phyloP scores from a whole-genome alignment of 2,797 vertebrate species.

The Limosa lapponica region DNA sequence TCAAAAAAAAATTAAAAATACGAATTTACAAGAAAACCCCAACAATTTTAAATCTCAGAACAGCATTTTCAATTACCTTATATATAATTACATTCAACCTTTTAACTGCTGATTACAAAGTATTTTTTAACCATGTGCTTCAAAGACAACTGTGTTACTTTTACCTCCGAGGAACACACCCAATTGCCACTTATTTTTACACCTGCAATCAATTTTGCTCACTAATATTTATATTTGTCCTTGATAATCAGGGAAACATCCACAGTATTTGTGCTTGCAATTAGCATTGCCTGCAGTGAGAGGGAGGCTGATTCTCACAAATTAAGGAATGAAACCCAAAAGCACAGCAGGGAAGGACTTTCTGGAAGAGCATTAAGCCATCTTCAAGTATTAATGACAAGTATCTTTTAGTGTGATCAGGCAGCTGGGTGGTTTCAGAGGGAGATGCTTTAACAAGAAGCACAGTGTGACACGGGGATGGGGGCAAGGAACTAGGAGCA shows the following conservation, averaged over 20 bases:
- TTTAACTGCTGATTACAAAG: background rate
- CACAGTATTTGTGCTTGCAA: background rate
- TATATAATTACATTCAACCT: background rate
- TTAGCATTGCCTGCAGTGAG: background rate
- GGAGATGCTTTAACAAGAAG: background rate
- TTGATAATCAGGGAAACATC: background rate
- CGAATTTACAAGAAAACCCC: background rate
- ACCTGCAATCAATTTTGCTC: background rate
- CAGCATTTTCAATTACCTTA: background rate
- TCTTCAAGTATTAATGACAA: background rate
- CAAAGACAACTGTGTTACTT: background rate
- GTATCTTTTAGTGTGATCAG: background rate
- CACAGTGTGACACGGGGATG: background rate
- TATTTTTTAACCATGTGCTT: background rate
- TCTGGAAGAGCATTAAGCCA: background rate
- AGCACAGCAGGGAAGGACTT: constrained; percentile 1
- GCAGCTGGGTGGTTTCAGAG: background rate
- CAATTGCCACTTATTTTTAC: background rate
- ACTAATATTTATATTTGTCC: background rate
- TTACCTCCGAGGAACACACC: background rate
- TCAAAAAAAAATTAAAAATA: background rate
- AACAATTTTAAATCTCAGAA: background rate
- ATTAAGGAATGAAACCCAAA: background rate
- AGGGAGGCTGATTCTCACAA: background rate
- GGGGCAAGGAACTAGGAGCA: background rate